Evolutionary conservation across 2,113 vertebrate genomes (phyloP).

Genomic region (Protobothrops mucrosquamatus): DNA sequence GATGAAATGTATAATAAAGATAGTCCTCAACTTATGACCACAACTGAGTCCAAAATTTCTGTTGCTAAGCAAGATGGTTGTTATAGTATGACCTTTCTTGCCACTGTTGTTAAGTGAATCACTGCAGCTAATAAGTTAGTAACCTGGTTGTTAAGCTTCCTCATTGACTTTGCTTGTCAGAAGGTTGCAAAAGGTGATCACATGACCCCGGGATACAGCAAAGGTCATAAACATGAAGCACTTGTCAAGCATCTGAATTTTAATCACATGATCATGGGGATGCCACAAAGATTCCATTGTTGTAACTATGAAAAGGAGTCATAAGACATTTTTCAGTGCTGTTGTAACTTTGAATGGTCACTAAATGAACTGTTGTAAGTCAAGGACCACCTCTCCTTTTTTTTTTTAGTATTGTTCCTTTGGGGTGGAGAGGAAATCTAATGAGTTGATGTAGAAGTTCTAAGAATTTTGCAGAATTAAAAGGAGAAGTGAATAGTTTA

Average conservation of each 20-base stretch:
- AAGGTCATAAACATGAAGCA: neutral
- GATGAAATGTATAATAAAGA: slow-evolving; percentile 55
- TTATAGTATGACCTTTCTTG: neutral
- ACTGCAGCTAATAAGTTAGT: neutral
- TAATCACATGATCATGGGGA: neutral
- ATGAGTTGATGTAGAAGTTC: slow-evolving; percentile 50
- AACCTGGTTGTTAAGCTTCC: neutral
- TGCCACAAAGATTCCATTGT: neutral
- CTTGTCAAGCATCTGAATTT: neutral
- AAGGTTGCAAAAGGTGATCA: neutral
- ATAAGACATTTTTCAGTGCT: neutral
- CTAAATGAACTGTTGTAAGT: neutral
- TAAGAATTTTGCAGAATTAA: slow-evolving; percentile 54
- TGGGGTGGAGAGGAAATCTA: slow-evolving; percentile 21
- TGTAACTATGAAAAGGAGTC: neutral
- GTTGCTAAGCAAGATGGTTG: neutral
- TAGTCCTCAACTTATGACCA: neutral
- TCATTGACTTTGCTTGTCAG: neutral
- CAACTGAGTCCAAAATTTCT: neutral
- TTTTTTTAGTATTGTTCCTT: slow-evolving; percentile 19
- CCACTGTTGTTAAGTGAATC: neutral
- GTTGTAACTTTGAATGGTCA: neutral
- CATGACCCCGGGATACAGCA: neutral
- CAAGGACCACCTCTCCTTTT: slow-evolving; percentile 30
- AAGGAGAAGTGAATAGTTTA: slow-evolving; percentile 23